Conservation (phyloP, 1,140 invertebrate species). For the Drosophila lini region DNA sequence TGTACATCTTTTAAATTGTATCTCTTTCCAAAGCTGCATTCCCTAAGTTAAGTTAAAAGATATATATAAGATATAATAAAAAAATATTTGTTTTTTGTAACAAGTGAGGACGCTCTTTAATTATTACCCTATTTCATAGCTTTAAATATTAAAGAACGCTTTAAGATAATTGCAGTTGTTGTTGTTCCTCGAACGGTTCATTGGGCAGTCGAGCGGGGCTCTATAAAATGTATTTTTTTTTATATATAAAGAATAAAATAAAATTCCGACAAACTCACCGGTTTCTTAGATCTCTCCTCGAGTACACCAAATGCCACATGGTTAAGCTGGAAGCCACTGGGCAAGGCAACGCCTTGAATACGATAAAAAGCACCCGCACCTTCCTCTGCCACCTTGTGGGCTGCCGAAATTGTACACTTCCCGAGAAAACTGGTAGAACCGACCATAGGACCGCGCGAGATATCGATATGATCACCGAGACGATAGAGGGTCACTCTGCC, state of each 20-base stretch:
- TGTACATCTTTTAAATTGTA: background rate
- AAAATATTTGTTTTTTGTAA: slow-evolving; percentile 23
- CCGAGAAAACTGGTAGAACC: slow-evolving; percentile 90
- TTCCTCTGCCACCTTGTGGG: slow-evolving; percentile 87
- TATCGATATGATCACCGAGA: slow-evolving; percentile 94
- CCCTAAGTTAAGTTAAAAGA: slow-evolving; percentile 3
- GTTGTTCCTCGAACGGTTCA: slow-evolving; percentile 81
- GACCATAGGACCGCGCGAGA: slow-evolving; percentile 96
- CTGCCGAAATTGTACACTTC: slow-evolving; percentile 89
- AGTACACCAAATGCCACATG: slow-evolving; percentile 92
- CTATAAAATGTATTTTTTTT: slow-evolving; percentile 60
- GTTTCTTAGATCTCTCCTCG: slow-evolving; percentile 89
- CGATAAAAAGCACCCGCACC: slow-evolving; percentile 89
- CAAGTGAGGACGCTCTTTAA: slow-evolving; percentile 53
- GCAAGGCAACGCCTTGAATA: slow-evolving; percentile 95
- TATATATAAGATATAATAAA: slow-evolving; percentile 11
- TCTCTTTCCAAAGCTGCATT: slow-evolving; percentile 4
- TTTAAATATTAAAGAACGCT: slow-evolving; percentile 64
- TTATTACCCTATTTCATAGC: slow-evolving; percentile 38
- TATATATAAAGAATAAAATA: background rate
- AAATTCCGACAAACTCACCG: slow-evolving; percentile 85
- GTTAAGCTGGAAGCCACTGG: slow-evolving; percentile 90
- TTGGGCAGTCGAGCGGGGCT: slow-evolving; percentile 85
- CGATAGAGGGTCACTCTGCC: slow-evolving; percentile 92
- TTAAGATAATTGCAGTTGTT: slow-evolving; percentile 79